phyloP scores from a whole-genome alignment of 2,113 vertebrate genomes.

The Platysternon megacephalum region DNA sequence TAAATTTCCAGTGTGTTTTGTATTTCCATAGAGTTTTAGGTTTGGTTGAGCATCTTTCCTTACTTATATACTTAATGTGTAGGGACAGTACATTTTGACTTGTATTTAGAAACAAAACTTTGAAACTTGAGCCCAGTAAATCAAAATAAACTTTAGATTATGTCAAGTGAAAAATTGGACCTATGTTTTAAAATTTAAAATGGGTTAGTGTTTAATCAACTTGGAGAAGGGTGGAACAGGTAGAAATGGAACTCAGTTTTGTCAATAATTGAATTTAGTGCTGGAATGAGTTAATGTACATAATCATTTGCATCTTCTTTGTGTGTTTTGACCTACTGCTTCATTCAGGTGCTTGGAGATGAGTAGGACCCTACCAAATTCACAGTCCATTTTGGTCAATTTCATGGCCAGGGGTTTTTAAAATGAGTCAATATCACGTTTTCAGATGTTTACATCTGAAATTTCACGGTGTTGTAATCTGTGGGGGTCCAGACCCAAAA shows the following conservation, averaged over 20 bases:
- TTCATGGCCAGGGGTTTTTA: no score
- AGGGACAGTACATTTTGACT: neutral
- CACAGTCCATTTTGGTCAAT: no score
- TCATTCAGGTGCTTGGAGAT: neutral
- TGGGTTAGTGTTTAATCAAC: neutral
- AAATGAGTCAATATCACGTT: no score
- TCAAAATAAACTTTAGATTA: neutral
- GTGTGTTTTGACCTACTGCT: neutral
- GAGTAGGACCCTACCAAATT: no score
- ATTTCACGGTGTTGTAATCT: no score
- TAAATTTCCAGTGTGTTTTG: neutral
- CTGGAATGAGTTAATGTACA: accelerated
- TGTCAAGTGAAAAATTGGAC: accelerated
- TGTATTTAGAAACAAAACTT: neutral
- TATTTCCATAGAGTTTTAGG: accelerated
- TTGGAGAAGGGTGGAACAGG: accelerated
- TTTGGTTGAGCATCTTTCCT: neutral
- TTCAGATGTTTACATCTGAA: no score
- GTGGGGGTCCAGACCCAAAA: no score
- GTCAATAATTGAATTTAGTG: neutral
- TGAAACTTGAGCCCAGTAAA: neutral
- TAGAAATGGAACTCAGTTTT: neutral
- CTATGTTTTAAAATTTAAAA: neutral
- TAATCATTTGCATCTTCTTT: neutral
- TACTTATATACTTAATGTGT: accelerated